Evolutionary conservation across 2,888 invertebrate genomes (phyloP).

Genomic region (Matsumyia berberina): DNA sequence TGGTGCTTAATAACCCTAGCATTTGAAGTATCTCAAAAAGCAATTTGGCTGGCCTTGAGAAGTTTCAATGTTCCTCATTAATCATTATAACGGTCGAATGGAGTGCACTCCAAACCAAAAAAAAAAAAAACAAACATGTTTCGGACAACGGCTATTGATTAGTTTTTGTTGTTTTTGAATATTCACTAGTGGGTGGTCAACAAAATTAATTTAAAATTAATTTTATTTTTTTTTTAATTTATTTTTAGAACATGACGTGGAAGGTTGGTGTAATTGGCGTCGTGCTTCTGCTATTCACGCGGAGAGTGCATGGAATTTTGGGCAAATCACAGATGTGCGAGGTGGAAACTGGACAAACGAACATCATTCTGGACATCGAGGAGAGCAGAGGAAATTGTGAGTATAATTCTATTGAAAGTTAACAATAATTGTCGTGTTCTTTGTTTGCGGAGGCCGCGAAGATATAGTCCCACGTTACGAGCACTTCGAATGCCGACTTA

Average conservation of each 20-base stretch:
- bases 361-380: constrained; percentile 95
- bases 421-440: too few relatives aligned
- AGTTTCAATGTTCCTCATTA: constrained; percentile 47
- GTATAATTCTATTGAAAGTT: constrained; percentile 83
- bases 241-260: constrained; percentile 74
- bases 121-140: constrained; percentile 35
- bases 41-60: constrained; percentile 59
- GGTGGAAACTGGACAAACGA: constrained; percentile 94
- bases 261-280: constrained; percentile 69
- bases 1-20: constrained; percentile 12
- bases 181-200: constrained; percentile 55
- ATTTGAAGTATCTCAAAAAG: constrained; percentile 19
- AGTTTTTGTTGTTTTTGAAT: constrained; percentile 20
- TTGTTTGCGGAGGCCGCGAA: too few relatives aligned
- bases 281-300: constrained; percentile 78
- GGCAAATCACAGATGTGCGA: constrained; percentile 88
- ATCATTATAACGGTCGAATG: constrained; percentile 44
- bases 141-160: constrained; percentile 44
- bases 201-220: constrained; percentile 27
- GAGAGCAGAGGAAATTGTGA: constrained; percentile 94
- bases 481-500: too few relatives aligned
- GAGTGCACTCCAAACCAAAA: constrained; percentile 47
- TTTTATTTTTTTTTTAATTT: constrained; percentile 25
- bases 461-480: too few relatives aligned
- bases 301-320: constrained; percentile 79